Conservation (phyloP, 1,140 invertebrate genomes). For the Meloidogyne chitwoodi region DNA sequence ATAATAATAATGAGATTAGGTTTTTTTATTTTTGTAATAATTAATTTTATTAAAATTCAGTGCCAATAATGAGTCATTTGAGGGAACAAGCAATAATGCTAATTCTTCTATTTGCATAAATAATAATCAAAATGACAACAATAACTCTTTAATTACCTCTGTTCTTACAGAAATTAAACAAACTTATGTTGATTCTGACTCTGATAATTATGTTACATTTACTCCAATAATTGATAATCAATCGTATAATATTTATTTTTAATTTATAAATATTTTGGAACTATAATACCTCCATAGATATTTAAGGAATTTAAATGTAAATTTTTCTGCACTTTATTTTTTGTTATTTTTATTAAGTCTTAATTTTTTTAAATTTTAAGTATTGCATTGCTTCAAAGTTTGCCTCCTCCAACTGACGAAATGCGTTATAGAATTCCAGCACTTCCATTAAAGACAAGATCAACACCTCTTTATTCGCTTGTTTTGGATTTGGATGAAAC, state of each 20-base stretch:
- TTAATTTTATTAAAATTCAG: not conserved
- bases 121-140: not conserved
- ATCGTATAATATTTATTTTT: not conserved
- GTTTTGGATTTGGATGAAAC: constrained; percentile 89
- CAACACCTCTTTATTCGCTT: constrained; percentile 85
- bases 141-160: not conserved
- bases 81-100: not conserved
- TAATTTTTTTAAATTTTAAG: constrained; percentile 27
- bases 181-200: not conserved
- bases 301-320: no score
- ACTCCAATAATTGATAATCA: not conserved
- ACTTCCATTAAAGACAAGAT: constrained; percentile 83
- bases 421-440: constrained; percentile 80
- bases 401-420: constrained; percentile 81
- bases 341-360: no score
- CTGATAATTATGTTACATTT: not conserved
- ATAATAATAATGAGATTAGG: not conserved
- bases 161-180: not conserved
- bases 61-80: not conserved
- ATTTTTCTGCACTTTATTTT: no score
- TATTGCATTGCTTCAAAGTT: constrained; percentile 71
- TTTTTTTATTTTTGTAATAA: not conserved
- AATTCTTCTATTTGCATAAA: not conserved
- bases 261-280: no score
- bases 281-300: no score